Conservation (phyloP, 2,797 vertebrate genomes). For the Myotis myotis region DNA sequence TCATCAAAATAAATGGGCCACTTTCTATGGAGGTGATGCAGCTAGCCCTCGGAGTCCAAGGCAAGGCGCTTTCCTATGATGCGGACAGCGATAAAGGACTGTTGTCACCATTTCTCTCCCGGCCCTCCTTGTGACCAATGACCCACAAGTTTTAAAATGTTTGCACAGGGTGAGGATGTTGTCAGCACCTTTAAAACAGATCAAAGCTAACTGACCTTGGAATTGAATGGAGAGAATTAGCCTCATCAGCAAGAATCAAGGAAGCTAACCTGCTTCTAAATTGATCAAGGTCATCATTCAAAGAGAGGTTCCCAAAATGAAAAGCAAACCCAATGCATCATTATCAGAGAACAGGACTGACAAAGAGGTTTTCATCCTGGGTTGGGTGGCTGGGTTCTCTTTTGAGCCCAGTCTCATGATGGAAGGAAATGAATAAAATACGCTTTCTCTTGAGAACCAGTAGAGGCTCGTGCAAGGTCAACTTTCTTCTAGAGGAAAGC, state of each 20-base stretch:
- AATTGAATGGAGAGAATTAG: neutral
- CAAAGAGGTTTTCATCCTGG: neutral
- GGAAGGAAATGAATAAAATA: neutral
- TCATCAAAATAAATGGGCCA: neutral
- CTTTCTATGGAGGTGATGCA: neutral
- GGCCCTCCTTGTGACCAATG: neutral
- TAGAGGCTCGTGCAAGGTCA: neutral
- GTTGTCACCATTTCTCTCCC: neutral
- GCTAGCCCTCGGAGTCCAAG: neutral
- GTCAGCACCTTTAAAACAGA: neutral
- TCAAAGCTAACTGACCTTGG: neutral
- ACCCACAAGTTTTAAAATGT: neutral
- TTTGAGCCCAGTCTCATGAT: neutral
- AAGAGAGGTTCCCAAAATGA: neutral
- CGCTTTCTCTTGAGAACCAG: neutral
- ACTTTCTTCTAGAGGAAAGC: neutral
- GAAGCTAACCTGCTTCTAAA: neutral
- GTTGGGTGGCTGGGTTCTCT: neutral
- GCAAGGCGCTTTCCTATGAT: neutral
- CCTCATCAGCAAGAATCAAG: neutral
- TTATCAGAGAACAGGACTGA: neutral
- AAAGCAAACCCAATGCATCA: neutral
- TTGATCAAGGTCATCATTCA: neutral
- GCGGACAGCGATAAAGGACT: neutral
- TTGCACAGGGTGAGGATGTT: neutral